A percentile compares a stretch with the other conserved stretches of the same genome.
Evolutionary conservation across 2,888 invertebrate species (phyloP).

Genomic region (Chelonus formosanus): DNA sequence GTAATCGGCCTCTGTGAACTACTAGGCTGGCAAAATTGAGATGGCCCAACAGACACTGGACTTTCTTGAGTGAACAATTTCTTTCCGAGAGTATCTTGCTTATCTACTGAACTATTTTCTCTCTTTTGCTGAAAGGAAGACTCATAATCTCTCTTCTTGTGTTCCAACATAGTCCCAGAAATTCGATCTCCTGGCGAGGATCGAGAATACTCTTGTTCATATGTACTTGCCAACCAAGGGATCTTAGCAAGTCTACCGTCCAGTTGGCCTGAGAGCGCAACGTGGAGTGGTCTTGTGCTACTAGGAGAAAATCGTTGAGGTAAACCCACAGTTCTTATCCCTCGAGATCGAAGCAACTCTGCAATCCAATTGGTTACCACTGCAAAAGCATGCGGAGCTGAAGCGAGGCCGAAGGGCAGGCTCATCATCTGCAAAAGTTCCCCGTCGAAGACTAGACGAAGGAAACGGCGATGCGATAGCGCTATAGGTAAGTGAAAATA

Average conservation of each 20-base stretch:
- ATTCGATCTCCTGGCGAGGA: slow-evolving; percentile 35
- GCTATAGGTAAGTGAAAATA: slow-evolving; percentile 38
- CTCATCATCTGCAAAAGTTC: slow-evolving; percentile 45
- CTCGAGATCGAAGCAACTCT: slow-evolving; percentile 35
- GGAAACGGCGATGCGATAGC: slow-evolving; percentile 37
- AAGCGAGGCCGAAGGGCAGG: slow-evolving; percentile 46
- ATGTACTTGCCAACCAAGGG: slow-evolving; percentile 35
- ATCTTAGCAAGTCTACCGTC: slow-evolving; percentile 24
- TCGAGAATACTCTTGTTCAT: slow-evolving; percentile 32
- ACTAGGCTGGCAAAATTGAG: slow-evolving; percentile 1
- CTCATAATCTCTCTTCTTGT: no score
- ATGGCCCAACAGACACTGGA: not conserved
- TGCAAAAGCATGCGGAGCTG: slow-evolving; percentile 44
- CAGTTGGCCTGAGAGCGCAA: slow-evolving; percentile 22
- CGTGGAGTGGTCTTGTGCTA: slow-evolving; percentile 35
- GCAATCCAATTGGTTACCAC: slow-evolving; percentile 46
- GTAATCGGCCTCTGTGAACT: not conserved
- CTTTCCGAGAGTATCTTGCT: slow-evolving; percentile 28
- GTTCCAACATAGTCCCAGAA: slow-evolving; percentile 38
- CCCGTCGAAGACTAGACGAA: slow-evolving; percentile 40
- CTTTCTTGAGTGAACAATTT: slow-evolving; percentile 12
- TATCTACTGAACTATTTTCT: no score
- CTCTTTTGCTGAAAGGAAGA: no score
- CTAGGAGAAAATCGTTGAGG: slow-evolving; percentile 38
- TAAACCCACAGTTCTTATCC: slow-evolving; percentile 37